These are phyloP conservation scores for Subacronicta megacephala DNA, from an alignment of 2,888 invertebrate species.

Conservation along the genomic window DNA sequence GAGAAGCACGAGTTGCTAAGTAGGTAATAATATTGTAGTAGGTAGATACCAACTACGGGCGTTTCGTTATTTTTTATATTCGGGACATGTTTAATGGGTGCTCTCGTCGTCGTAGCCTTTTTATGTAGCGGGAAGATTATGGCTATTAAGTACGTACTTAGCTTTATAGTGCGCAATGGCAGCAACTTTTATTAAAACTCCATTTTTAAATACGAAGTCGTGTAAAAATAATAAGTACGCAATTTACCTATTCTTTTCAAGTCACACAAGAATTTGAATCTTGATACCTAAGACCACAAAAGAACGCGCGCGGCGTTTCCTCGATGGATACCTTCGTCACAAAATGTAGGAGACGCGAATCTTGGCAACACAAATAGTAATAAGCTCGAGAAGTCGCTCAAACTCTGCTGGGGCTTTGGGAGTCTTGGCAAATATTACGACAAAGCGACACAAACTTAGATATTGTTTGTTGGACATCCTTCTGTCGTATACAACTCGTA, in stretches of 20 bases:
- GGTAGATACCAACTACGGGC: conserved; percentile 16
- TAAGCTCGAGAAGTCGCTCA: conserved; percentile 80
- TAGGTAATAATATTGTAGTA: conserved; percentile 2
- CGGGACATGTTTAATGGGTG: conserved; percentile 47
- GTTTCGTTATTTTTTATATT: conserved; percentile 48
- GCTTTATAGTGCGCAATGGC: conserved; percentile 27
- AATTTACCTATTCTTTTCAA: conserved; percentile 21
- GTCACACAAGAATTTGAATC: conserved; percentile 9
- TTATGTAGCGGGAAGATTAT: conserved; percentile 45
- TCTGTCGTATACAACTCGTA: conserved; percentile 59
- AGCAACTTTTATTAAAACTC: conserved; percentile 25
- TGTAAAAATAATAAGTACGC: not conserved
- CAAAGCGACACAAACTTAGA: conserved; percentile 82
- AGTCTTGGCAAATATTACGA: conserved; percentile 81
- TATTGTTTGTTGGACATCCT: conserved; percentile 82
- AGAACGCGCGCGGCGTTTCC: conserved; percentile 13
- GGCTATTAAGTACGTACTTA: conserved; percentile 39
- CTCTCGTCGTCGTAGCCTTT: conserved; percentile 34
- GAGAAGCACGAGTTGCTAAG: conserved; percentile 37
- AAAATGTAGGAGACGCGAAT: conserved; percentile 65
- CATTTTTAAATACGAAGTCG: conserved; percentile 19
- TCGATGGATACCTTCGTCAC: conserved; percentile 57
- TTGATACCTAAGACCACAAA: conserved; percentile 17
- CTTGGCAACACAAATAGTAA: conserved; percentile 85
- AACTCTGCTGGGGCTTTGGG: conserved; percentile 74